Conservation (phyloP, 2,113 vertebrate genomes). For the Oncorhynchus gorbuscha region DNA sequence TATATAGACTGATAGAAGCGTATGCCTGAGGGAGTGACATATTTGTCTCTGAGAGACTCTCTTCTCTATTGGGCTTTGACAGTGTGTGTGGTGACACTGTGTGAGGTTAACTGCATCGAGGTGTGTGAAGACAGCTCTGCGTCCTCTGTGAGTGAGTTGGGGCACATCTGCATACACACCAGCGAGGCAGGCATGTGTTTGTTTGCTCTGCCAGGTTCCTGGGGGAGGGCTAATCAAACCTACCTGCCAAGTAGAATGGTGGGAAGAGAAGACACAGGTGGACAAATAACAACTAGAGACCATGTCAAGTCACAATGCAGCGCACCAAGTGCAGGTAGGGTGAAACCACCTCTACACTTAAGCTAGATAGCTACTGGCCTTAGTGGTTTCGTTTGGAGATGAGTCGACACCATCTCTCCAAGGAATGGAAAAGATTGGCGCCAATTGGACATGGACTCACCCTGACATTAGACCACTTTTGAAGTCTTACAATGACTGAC, state of each 20-base stretch:
- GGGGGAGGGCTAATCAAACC: slow-evolving; percentile 49
- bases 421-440: too few species aligned
- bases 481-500: too few species aligned
- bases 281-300: neutral
- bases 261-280: slow-evolving; percentile 42
- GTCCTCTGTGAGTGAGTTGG: slow-evolving; percentile 41
- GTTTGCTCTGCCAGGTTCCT: slow-evolving; percentile 48
- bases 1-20: slow-evolving; percentile 46
- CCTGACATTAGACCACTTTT: too few species aligned
- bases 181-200: slow-evolving; percentile 30
- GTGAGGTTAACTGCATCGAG: slow-evolving; percentile 52
- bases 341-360: too few species aligned
- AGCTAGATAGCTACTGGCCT: neutral
- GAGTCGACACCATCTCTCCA: too few species aligned
- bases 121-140: slow-evolving; percentile 44
- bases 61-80: slow-evolving; percentile 45
- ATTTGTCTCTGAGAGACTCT: slow-evolving; percentile 52
- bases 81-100: slow-evolving; percentile 35
- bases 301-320: neutral
- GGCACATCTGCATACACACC: slow-evolving; percentile 54
- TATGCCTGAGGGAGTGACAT: slow-evolving; percentile 55
- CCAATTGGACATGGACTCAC: too few species aligned
- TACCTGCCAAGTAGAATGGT: slow-evolving; percentile 41
- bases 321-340: neutral
- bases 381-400: too few species aligned